Evolutionary conservation across 2,113 vertebrate genomes (phyloP).

Genomic region (Melanostigma gelatinosum): DNA sequence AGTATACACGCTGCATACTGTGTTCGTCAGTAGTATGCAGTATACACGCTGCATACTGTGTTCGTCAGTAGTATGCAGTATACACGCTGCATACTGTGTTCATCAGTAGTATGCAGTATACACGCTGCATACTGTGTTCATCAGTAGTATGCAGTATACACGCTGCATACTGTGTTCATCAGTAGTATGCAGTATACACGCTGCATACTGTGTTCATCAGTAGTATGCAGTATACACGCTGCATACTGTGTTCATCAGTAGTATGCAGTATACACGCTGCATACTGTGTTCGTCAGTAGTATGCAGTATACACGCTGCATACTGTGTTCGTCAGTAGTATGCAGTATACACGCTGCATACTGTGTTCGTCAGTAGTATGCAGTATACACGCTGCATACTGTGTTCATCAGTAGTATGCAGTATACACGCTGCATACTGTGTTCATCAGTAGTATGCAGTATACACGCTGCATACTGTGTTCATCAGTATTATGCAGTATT

Average conservation of each 20-base stretch:
- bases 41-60: neutral
- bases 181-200: neutral
- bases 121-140: neutral
- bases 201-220: neutral
- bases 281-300: neutral
- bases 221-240: neutral
- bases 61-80: neutral
- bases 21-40: neutral
- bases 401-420: too few relatives aligned
- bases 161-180: neutral
- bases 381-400: too few relatives aligned
- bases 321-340: neutral
- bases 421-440: too few relatives aligned
- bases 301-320: neutral
- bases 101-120: neutral
- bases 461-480: neutral
- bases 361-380: neutral
- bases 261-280: neutral
- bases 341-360: neutral
- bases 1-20: neutral
- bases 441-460: too few relatives aligned
- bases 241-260: neutral
- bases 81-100: neutral
- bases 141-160: neutral
- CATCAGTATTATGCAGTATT: neutral